Evolutionary conservation across 2,888 invertebrate species (phyloP).

Genomic region (Drosophila niveifrons): DNA sequence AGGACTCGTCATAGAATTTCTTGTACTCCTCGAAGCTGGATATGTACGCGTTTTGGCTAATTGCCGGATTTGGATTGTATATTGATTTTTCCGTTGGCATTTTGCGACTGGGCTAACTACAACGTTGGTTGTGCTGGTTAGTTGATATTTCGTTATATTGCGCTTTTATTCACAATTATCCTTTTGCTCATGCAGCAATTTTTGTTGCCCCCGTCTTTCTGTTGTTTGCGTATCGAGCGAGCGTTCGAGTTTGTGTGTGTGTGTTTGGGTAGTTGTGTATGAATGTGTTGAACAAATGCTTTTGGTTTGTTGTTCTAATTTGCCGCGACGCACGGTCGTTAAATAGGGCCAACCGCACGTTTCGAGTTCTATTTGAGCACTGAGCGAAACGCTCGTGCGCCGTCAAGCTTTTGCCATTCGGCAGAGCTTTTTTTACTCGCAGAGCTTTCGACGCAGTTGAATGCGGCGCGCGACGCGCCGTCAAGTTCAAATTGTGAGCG

Average conservation of each 20-base stretch:
- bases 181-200: constrained; percentile 33
- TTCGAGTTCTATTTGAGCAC: constrained; percentile 73
- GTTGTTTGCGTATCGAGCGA: constrained; percentile 32
- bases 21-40: constrained; percentile 91
- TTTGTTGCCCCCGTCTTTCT: constrained; percentile 1
- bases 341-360: constrained; percentile 62
- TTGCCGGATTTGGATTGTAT: constrained; percentile 87
- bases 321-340: constrained; percentile 50
- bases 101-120: constrained; percentile 56
- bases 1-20: constrained; percentile 93
- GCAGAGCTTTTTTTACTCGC: constrained; percentile 50
- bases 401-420: constrained; percentile 63
- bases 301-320: constrained; percentile 41
- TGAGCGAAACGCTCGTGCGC: constrained; percentile 43
- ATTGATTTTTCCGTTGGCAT: constrained; percentile 88
- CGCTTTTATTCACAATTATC: constrained; percentile 51
- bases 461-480: constrained; percentile 14
- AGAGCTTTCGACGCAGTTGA: background rate
- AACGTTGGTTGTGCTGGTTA: background rate
- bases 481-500: constrained; percentile 51
- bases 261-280: constrained; percentile 30
- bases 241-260: constrained; percentile 13
- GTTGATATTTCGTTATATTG: constrained; percentile 17
- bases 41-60: constrained; percentile 88
- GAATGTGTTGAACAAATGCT: constrained; percentile 37